These are phyloP conservation scores for Salminus brasiliensis DNA, from an alignment of 2,113 vertebrate genomes.

Conservation along the genomic window DNA sequence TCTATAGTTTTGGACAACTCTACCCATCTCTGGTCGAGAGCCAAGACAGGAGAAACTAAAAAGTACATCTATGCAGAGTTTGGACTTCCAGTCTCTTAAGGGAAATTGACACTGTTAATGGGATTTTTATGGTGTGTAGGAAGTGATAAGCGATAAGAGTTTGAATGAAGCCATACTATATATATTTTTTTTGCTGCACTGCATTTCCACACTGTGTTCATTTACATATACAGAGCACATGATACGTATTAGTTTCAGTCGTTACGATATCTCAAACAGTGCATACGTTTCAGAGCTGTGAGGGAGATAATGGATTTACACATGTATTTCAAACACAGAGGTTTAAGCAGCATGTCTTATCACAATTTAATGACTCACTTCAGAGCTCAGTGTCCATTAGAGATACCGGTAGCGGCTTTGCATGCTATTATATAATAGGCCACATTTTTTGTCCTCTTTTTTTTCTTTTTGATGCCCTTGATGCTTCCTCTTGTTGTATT, in stretches of 20 bases:
- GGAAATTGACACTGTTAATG: too few relatives aligned
- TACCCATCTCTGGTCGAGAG: too few relatives aligned
- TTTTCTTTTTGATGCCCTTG: constrained; percentile 47
- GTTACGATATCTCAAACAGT: not conserved
- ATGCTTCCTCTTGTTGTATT: constrained; percentile 54
- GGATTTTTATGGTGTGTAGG: too few relatives aligned
- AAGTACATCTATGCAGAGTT: too few relatives aligned
- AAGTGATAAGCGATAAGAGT: too few relatives aligned
- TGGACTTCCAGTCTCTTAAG: too few relatives aligned
- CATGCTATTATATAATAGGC: not conserved
- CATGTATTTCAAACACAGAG: not conserved
- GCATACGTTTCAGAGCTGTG: not conserved
- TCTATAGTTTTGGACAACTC: too few relatives aligned
- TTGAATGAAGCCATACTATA: too few relatives aligned
- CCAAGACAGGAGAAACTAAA: too few relatives aligned
- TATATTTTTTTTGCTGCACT: not conserved
- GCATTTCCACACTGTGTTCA: not conserved
- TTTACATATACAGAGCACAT: not conserved
- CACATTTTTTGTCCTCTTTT: not conserved
- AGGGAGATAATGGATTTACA: not conserved
- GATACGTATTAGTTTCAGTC: not conserved
- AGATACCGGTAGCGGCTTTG: not conserved
- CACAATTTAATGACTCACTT: not conserved
- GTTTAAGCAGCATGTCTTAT: not conserved
- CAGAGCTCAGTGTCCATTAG: not conserved